Base-by-base conservation (phyloP, 1,140 invertebrate species). In the Cotesia chilonis region DNA sequence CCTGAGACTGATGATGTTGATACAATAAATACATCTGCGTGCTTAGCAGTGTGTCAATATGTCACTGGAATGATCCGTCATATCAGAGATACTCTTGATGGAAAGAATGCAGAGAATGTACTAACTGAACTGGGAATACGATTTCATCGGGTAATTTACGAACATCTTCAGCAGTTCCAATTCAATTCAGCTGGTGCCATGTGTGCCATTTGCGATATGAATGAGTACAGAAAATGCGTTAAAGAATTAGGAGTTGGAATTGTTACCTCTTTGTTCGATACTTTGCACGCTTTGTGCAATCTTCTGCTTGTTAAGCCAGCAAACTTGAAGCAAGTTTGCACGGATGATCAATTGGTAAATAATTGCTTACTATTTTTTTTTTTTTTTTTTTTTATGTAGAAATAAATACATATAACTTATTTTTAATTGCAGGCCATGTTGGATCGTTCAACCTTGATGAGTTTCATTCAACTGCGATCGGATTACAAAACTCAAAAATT, bases 201-300 rank as follows among this genome's bases (percentile, higher is more conserved):
- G 95, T 93, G 96, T 83, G 95, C 95, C 1, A 98, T 99, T 74
- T 99, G 96, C 88, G 98, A 99, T 89, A 94, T 99, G 67, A 98
- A 98, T 82, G 98, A 99, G 83, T 95, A 95, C 83, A 89, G 96
- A 38, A 96, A 92, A 83, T 95, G 92, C 87, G 92, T 94, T 7
- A 91, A 93, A 76, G 88, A 91, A 77, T 89, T 95, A 79, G 89
- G 92, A 71, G 90, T 94, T 38, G 89, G 92, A 0, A 85, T 96
- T 37, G 92, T 98, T 10, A 93, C 91, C 20, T 92, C 93, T 55
- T 87, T 98, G 20, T 99, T 99, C 88, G 96, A 99, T 85, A 95
- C 95, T 37, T 88, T 99, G 12, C 96, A 99, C 84, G 95, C 97
- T 6, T 89, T 99, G 4, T 98, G 96, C 82, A 99, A 99, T 89